Percentiles rank a stretch among this genome's conserved stretches.
Evolutionary conservation across 2,888 invertebrate species (phyloP).

Genomic region (Andrena chrysosceles): DNA sequence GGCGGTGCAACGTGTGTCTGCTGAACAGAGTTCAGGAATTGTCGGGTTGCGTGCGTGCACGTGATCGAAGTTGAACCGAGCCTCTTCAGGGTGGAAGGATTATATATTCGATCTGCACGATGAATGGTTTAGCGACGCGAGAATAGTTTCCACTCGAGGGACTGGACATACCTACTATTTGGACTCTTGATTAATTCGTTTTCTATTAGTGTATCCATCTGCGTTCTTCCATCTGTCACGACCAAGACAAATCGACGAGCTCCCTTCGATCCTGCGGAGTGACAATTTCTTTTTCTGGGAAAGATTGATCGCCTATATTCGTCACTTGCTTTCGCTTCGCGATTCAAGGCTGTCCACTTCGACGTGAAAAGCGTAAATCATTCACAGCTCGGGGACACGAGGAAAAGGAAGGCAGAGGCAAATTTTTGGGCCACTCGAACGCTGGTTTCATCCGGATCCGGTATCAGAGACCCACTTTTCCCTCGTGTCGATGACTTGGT

Average conservation of each 20-base stretch:
- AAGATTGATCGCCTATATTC: slow-evolving; percentile 37
- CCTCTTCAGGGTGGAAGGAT: not conserved
- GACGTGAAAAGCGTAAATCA: not conserved
- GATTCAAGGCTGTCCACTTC: not conserved
- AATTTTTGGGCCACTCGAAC: slow-evolving; percentile 8
- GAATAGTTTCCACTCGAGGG: not conserved
- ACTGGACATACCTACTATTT: not conserved
- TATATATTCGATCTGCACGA: too few relatives aligned
- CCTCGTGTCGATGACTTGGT: not conserved
- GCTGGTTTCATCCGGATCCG: slow-evolving; percentile 36
- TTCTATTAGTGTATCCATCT: not conserved
- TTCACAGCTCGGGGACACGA: not conserved
- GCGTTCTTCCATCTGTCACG: not conserved
- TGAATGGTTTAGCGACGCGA: not conserved
- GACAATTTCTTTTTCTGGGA: not conserved
- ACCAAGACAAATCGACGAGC: slow-evolving; percentile 19
- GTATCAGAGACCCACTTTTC: slow-evolving; percentile 20
- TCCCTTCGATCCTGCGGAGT: not conserved
- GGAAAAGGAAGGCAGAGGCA: not conserved
- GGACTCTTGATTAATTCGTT: slow-evolving; percentile 7
- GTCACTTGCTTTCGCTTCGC: not conserved
- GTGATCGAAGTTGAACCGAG: not conserved
- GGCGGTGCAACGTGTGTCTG: slow-evolving; percentile 11
- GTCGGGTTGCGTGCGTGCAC: too few relatives aligned
- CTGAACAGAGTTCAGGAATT: not conserved